Evolutionary conservation across 2,113 vertebrate species (phyloP).

Genomic region (Platanista minor): DNA sequence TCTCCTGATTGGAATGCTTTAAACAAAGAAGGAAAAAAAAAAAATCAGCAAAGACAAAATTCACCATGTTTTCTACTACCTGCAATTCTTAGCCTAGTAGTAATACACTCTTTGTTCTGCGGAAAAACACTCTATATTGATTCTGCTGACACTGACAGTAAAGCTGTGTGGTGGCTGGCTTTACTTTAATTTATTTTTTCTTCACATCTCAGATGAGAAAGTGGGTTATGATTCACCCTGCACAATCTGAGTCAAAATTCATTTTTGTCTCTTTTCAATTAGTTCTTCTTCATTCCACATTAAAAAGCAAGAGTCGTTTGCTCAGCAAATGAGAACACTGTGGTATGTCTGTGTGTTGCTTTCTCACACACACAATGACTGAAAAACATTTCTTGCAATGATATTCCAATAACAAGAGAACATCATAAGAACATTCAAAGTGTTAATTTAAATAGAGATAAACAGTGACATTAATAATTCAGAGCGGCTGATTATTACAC

Average conservation of each 20-base stretch:
- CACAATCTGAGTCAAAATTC: conserved; percentile 81
- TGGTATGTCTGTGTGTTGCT: conserved; percentile 68
- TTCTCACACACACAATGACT: conserved; percentile 79
- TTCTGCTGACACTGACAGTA: conserved; percentile 79
- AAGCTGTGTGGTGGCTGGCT: conserved; percentile 61
- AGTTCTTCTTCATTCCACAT: conserved; percentile 76
- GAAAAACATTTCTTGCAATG: conserved; percentile 43
- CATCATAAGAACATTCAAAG: conserved; percentile 58
- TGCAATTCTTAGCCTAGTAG: conserved; percentile 68
- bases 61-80: conserved; percentile 50
- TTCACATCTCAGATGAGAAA: conserved; percentile 78
- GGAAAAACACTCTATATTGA: conserved; percentile 69
- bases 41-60: conserved; percentile 47
- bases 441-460: conserved; percentile 59
- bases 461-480: conserved; percentile 46
- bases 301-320: conserved; percentile 76
- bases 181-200: conserved; percentile 50
- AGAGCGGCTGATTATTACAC: conserved; percentile 39
- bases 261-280: conserved; percentile 74
- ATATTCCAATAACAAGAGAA: conserved; percentile 72
- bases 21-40: neutral
- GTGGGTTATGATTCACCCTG: conserved; percentile 84
- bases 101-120: conserved; percentile 57
- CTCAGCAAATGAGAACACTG: conserved; percentile 76
- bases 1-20: neutral